Conservation (phyloP, 2,797 vertebrate species). For the Melanotaenia parkinsoni region DNA sequence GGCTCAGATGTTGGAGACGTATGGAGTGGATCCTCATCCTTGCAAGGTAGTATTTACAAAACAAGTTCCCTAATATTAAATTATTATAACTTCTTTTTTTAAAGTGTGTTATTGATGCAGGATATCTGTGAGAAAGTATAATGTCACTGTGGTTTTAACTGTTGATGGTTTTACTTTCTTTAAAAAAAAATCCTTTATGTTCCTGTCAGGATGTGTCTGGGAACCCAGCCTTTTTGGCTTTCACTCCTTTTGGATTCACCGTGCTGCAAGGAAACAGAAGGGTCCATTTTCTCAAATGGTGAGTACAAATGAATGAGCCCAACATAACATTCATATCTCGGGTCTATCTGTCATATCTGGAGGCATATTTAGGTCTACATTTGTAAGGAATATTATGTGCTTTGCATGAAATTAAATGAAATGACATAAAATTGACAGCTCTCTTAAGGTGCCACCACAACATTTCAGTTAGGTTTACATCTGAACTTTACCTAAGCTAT, state of each 20-base stretch:
- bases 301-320: constrained; percentile 63
- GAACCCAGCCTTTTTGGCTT: constrained; percentile 96
- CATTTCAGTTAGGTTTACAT: too few relatives aligned
- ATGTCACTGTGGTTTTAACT: neutral
- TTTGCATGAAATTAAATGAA: neutral
- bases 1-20: constrained; percentile 96
- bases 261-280: constrained; percentile 98
- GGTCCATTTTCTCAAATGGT: constrained; percentile 98
- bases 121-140: neutral
- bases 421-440: too few relatives aligned
- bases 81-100: neutral
- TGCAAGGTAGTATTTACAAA: constrained; percentile 88
- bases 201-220: constrained; percentile 94
- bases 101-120: neutral
- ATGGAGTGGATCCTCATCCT: constrained; percentile 96
- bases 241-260: constrained; percentile 97
- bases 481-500: too few relatives aligned
- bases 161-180: neutral
- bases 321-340: neutral
- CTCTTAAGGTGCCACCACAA: too few relatives aligned
- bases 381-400: neutral
- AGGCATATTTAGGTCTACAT: neutral
- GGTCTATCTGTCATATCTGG: too few relatives aligned
- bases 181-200: constrained; percentile 4
- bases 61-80: neutral